phyloP scores from a whole-genome alignment of 1,140 invertebrate species.

The Heterodera schachtii region DNA sequence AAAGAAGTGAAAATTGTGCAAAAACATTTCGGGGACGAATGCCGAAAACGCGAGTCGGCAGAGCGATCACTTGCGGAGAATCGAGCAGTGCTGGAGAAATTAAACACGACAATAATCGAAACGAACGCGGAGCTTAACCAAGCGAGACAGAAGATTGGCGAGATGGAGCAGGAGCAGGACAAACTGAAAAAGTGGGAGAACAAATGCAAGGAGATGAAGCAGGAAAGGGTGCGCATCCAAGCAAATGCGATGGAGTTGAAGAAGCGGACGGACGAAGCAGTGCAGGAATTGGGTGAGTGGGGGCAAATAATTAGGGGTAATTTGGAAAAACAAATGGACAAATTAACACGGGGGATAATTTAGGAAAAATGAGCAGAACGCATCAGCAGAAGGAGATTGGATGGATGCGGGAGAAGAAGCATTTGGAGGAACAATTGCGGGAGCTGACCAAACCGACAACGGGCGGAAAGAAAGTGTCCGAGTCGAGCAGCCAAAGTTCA shows the following conservation, averaged over 20 bases:
- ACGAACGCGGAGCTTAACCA: slow-evolving; percentile 38
- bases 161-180: slow-evolving; percentile 58
- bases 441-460: not conserved
- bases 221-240: slow-evolving; percentile 54
- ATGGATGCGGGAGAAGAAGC: slow-evolving; percentile 30
- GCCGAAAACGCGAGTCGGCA: slow-evolving; percentile 35
- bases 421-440: slow-evolving; percentile 19
- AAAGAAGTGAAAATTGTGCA: not conserved
- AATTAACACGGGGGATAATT: not conserved
- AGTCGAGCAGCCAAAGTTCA: not conserved
- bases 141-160: slow-evolving; percentile 26
- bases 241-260: slow-evolving; percentile 55
- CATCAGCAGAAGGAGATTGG: slow-evolving; percentile 44
- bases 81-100: slow-evolving; percentile 16
- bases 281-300: slow-evolving; percentile 30
- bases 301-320: too few relatives aligned
- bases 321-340: slow-evolving; percentile 7
- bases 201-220: slow-evolving; percentile 62
- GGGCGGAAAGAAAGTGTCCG: not conserved
- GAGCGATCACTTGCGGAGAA: slow-evolving; percentile 39
- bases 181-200: slow-evolving; percentile 57
- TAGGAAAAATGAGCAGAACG: slow-evolving; percentile 29
- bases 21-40: not conserved
- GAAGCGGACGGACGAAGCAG: slow-evolving; percentile 58
- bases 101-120: slow-evolving; percentile 49